Evolutionary conservation across 1,140 invertebrate genomes (phyloP), one percentile per base, ranked within the genome.

Genomic region (Oryctes rhinoceros): DNA sequence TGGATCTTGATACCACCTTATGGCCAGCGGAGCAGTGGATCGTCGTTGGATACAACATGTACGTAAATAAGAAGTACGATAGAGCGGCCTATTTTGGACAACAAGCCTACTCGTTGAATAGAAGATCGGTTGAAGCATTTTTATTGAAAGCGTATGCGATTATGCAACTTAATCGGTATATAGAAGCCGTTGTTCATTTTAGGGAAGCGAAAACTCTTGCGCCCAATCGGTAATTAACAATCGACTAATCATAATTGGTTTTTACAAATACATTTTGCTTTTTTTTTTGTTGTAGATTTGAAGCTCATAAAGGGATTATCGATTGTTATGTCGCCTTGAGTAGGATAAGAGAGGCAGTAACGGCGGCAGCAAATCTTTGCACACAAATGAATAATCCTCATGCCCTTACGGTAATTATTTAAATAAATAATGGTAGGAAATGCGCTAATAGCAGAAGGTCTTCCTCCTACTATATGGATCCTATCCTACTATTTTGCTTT

Each of bases 91-190:
- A 87, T 82, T 88, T 88, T 83, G 86, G 83, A 5, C 86, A 88
- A 65, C 86, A 89, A 84, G 88, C 89, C 4, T 88, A 87, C 79
- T 76, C 84, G 4, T 78, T 88, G 67, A 84, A 83, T 48, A 79
- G 78, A 35, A 81, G 83, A 71, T 91, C 91, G 86, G 89, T 94
- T 15, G 94, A 96, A 86, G 94, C 93, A 4, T 88, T 94, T 15
- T 88, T 96, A 67, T 86, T 95, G 7, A 93, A 94, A 86, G 94
- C 93, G 1, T 90, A 90, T 83, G 91, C 94, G 65, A 88, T 95
- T 1, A 87, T 93, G 39, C 92, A 94, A 81, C 87, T 94, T 74
- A 94, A 94, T 85, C 94, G 94, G 82, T 91, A 90, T 83, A 90
- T 91, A 78, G 94, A 95, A 81, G 93, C 94, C 7, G 89, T 92